Base-by-base conservation (phyloP, 1,140 invertebrate genomes). In the Drosophila cardini region DNA sequence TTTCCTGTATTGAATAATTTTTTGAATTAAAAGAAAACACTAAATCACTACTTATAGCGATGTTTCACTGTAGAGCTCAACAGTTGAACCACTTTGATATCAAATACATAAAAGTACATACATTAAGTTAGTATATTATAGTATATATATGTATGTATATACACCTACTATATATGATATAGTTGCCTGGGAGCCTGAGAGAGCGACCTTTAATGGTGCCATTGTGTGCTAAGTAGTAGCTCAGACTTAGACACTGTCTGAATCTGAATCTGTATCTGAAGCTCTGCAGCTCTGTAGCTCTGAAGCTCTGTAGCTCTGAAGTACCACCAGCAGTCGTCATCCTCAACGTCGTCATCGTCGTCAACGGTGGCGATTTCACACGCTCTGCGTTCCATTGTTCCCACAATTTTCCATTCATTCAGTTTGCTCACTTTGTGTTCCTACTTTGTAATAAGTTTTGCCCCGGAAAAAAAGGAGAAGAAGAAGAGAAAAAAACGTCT, bases 321-420 rank as follows among this genome's bases (percentile, higher is more conserved):
- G 26, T 60, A 67, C 32, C 42, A 69, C 30, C 45, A 72, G 10
- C 73, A 7, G 0, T 65, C 21, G 52, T 68, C 60, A 57, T 40
- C 46, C 30, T 63, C 38, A 26, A 26, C 43, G 11, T 42, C 62
- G 43, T 43, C 62, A 43, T 55, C 62, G 11, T 42, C 71, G 62
- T 75, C 32, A 80, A 50, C 65, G 64, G 50, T 82, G 76, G 79
- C 70, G 45, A 78, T 56, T 87, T 87, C 84, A 74, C 84, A 87
- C 84, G 84, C 79, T 87, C 63, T 63, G 65, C 73, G 68, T 61
- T 74, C 69, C 79, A 83, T 89, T 84, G 80, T 87, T 87, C 84
- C 83, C 84, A 87, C 84, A 87, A 89, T 89, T 89, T 89, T 89
- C 84, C 84, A 89, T 89, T 87, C 84, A 61, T 68, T 72, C 55